Conservation (phyloP, 2,888 invertebrate genomes). For the Mesochorus sp. region DNA sequence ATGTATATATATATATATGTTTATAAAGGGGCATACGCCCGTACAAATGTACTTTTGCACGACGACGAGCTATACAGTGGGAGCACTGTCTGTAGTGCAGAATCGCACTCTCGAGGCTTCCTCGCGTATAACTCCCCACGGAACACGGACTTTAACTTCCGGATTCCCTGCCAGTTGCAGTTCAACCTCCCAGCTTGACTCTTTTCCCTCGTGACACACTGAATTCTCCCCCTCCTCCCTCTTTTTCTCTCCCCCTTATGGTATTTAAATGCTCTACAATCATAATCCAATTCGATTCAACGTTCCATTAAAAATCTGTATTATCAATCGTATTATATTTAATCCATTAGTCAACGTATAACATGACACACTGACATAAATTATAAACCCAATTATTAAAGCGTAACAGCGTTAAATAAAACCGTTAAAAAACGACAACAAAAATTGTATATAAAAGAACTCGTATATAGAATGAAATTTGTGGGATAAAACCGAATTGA, state of each 20-base stretch:
- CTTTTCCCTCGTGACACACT: constrained; percentile 8
- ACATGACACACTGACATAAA: no score
- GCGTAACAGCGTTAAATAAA: no score
- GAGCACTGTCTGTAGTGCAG: constrained; percentile 21
- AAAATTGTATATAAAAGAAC: no score
- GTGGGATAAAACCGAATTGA: no score
- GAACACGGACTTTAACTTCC: constrained; percentile 15
- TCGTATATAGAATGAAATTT: no score
- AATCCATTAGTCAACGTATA: background rate
- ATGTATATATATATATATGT: background rate
- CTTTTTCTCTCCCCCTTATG: background rate
- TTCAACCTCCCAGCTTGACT: constrained; percentile 39
- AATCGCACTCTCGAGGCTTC: constrained; percentile 32
- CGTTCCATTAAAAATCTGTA: background rate
- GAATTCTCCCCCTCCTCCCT: background rate
- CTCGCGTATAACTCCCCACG: constrained; percentile 31
- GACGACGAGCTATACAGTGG: no score
- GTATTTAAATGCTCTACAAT: no score
- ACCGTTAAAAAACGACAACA: no score
- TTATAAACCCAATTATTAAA: no score
- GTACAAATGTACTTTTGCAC: background rate
- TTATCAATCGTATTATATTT: background rate
- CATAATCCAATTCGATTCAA: background rate
- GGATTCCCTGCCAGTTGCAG: background rate
- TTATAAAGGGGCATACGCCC: background rate